Evolutionary conservation across 2,113 vertebrate species (phyloP), one percentile per base, ranked within the genome.

Genomic region (Trogon surrucura): DNA sequence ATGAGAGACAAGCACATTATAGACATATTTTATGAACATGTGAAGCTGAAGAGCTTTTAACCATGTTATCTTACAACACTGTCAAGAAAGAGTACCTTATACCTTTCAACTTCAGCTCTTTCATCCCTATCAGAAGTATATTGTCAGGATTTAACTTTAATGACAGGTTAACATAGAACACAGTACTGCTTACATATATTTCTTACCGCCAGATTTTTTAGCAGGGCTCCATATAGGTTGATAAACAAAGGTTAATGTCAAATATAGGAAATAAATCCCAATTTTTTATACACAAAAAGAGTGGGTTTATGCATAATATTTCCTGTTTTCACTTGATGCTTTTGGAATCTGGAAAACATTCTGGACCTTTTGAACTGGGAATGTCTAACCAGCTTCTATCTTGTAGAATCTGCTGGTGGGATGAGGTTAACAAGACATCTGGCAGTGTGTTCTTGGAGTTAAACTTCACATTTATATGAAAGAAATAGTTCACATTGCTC

Each of bases 21-120:
- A 45, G 15, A 47, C 58, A 15, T 32, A 18, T 34, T 84, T 84
- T 50, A 58, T 61, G n/a, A 66, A 70, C 36, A 4, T 45, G 9
- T 57, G 58, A 86, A 53, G 4, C 6, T 73, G 54, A 78, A 22
- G 22, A 47, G 9, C 3, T 77, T 15, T 80, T 86, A 54, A 61
- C 5, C 14, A 21, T 1, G 8, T 38, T 45, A 21, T 57, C 0
- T 0, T 34, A 41, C 4, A 41, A 21, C 16, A 34, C 14, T 85
- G 12, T 66, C 19, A 36, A 81, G 51, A 61, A 90, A 22, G 3
- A 11, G 5, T 21, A 48, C 11, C 30, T 77, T 65, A n/a, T 19
- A 44, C 7, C 3, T 77, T 85, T 61, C 34, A 45, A 4, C 10
- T 67, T 65, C 41, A 29, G 3, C n/a, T 65, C 1, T 69, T 88